Base-by-base conservation (phyloP, 2,797 vertebrate genomes). In the Liasis olivaceus region DNA sequence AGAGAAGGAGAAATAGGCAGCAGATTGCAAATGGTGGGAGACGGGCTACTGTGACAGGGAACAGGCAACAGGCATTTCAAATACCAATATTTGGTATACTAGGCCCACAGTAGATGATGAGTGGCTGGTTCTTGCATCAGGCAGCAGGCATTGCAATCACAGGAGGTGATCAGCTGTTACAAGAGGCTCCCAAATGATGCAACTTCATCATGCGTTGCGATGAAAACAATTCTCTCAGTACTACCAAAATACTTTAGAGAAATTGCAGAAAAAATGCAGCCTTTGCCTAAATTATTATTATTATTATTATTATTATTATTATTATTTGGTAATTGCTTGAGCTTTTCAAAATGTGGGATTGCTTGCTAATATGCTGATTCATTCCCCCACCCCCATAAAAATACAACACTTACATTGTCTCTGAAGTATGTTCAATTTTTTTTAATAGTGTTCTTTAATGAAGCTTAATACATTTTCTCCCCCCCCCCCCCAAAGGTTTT, bases 401-500 rank as follows among this genome's bases (percentile, higher is more conserved):
- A 77, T 22, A 11, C 1, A 17, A 42, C 20, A 42, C 36, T 81
- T 81, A 63, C 85, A 88, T 88, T 91, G 94, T 90, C 64, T 89
- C 56, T 59, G 90, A 56, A 36, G 20, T 93, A 88, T 86, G 13
- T 1, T 95, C 51, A 85, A 91, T 92, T 28, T 87, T 14, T 62
- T 81, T 90, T 0, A 54, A 42, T 72, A 89, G 22, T 69, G 94
- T 93, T 92, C 36, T 88, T 56, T 89, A 91, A 93, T 89, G 54
- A 93, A 90, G 11, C 84, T 95, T 95, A 92, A 89, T 91, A 72
- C 94, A 94, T 90, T 94, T 96, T 95, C 95, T 77, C 81, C 8
- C 84, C 93, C 24, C 9, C 24, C 7, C 88, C 63, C 93, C 24
- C 14, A 87, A 89, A 84, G 59, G 94, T n/a, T 95, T 96, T 96